phyloP scores from a whole-genome alignment of 2,888 invertebrate species.

The Conus canariensis region DNA sequence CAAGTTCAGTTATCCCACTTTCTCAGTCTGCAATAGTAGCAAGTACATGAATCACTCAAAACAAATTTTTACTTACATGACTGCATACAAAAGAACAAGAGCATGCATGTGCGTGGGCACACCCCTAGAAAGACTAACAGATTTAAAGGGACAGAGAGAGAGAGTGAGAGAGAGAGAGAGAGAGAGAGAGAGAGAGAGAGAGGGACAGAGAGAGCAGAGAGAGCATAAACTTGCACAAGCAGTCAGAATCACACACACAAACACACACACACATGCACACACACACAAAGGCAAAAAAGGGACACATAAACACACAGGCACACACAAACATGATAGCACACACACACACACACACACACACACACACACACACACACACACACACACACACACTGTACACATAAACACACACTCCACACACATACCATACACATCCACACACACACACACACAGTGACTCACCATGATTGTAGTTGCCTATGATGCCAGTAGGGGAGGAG shows the following conservation, averaged over 20 bases:
- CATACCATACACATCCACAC: not conserved
- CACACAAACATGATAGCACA: not conserved
- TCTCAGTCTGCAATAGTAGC: too few species aligned
- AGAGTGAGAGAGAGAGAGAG: not conserved
- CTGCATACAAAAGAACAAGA: too few species aligned
- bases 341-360: not conserved
- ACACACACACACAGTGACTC: not conserved
- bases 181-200: too few species aligned
- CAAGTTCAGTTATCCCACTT: too few species aligned
- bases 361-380: not conserved
- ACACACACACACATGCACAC: not conserved
- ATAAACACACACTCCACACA: not conserved
- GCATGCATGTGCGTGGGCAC: too few species aligned
- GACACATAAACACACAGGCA: not conserved
- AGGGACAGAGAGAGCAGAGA: too few species aligned
- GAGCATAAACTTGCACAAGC: not conserved
- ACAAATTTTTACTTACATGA: too few species aligned
- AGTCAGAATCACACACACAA: not conserved
- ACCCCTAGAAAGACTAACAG: not conserved
- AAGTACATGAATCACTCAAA: too few species aligned
- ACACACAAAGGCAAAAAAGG: not conserved
- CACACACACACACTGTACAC: not conserved
- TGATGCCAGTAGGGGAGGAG: slow-evolving; percentile 75
- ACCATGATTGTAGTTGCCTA: slow-evolving; percentile 75
- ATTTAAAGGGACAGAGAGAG: not conserved